Evolutionary conservation across 1,140 invertebrate genomes (phyloP).

Genomic region (Drosophila kikkawai): DNA sequence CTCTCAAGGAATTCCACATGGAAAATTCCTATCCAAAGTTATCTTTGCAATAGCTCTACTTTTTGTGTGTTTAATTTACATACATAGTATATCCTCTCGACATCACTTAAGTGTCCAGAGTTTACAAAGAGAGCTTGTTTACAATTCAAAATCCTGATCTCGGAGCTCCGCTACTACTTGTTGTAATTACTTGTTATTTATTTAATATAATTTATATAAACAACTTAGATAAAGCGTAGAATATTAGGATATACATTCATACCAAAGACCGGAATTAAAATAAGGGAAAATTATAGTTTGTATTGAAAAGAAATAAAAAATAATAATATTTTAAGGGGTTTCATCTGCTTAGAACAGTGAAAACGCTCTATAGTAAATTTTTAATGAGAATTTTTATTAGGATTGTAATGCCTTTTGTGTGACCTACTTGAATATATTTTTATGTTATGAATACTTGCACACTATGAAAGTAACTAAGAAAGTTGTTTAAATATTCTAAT

Average conservation of each 20-base stretch:
- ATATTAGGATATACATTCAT: not conserved
- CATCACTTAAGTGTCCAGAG: not conserved
- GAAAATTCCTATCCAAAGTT: not conserved
- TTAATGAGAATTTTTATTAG: too few relatives aligned
- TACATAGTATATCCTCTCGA: not conserved
- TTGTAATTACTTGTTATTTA: not conserved
- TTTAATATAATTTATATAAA: not conserved
- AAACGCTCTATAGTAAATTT: too few relatives aligned
- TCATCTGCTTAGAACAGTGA: too few relatives aligned
- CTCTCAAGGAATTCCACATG: not conserved
- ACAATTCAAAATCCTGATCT: not conserved
- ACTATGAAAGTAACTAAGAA: too few relatives aligned
- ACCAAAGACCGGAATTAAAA: not conserved
- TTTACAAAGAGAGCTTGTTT: not conserved
- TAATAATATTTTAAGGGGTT: too few relatives aligned
- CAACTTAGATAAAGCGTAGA: not conserved
- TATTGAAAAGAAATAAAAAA: too few relatives aligned
- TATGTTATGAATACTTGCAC: too few relatives aligned
- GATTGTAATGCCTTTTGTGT: too few relatives aligned
- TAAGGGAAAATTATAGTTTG: not conserved
- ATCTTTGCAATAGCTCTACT: not conserved
- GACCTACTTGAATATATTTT: too few relatives aligned
- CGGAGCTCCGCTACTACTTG: not conserved
- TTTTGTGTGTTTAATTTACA: not conserved
- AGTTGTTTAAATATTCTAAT: too few relatives aligned